A percentile compares a stretch with the other conserved stretches of the same genome.
These are phyloP conservation scores for Coenobita brevimanus DNA, from an alignment of 1,140 invertebrate genomes.

Conservation along the genomic window DNA sequence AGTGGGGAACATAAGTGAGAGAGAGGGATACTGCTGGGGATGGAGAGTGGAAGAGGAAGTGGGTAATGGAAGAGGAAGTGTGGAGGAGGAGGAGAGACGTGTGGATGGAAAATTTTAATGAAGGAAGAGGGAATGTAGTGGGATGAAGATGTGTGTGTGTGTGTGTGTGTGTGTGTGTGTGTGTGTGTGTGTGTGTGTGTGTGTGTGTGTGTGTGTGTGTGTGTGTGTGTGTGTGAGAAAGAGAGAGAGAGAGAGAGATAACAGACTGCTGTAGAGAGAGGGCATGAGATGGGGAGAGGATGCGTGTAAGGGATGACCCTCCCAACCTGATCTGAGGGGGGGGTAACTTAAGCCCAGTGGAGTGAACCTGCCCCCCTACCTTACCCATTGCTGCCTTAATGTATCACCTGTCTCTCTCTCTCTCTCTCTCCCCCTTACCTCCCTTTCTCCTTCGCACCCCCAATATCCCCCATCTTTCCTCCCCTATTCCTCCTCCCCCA, in stretches of 20 bases:
- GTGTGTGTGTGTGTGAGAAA: too few relatives aligned
- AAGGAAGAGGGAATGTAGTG: too few relatives aligned
- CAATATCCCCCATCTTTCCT: background rate
- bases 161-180: conserved; percentile 21
- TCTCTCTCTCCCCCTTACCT: conserved; percentile 1
- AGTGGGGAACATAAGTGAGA: background rate
- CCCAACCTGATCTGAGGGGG: too few relatives aligned
- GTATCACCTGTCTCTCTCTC: background rate
- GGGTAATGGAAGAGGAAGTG: background rate
- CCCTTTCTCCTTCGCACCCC: background rate
- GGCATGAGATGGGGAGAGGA: too few relatives aligned
- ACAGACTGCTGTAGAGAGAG: too few relatives aligned
- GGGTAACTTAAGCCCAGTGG: too few relatives aligned
- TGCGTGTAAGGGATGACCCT: too few relatives aligned
- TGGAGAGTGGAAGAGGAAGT: background rate
- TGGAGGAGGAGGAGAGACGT: background rate
- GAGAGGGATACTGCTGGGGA: background rate
- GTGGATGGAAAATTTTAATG: too few relatives aligned
- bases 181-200: conserved; percentile 10
- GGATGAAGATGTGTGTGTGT: background rate
- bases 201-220: too few relatives aligned
- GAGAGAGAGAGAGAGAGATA: too few relatives aligned
- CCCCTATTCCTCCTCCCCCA: too few relatives aligned
- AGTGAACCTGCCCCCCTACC: too few relatives aligned
- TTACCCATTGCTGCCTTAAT: background rate